Evolutionary conservation across 2,113 vertebrate species (phyloP).

Genomic region (Otus sunia): DNA sequence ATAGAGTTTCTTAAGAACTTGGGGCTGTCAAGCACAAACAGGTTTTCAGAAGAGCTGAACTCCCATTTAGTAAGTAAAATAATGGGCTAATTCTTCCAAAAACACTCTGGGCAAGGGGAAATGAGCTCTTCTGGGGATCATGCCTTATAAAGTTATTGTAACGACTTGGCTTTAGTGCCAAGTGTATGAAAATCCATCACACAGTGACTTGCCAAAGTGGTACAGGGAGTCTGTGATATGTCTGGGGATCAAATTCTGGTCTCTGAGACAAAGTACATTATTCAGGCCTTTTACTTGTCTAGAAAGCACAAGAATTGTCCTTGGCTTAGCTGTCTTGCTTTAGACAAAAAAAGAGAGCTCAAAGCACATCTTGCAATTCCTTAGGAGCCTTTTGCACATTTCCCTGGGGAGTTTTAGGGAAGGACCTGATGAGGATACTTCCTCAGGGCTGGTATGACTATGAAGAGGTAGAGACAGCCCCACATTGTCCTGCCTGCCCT

Average conservation of each 20-base stretch:
- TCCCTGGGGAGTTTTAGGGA: not conserved
- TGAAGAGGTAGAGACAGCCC: not conserved
- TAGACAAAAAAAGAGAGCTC: not conserved
- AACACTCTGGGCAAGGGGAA: not conserved
- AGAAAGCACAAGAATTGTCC: not conserved
- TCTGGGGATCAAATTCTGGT: not conserved
- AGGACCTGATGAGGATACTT: not conserved
- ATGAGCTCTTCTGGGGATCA: constrained; percentile 28
- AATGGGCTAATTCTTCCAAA: constrained; percentile 19
- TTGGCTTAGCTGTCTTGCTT: not conserved
- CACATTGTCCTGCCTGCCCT: not conserved
- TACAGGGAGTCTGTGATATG: not conserved
- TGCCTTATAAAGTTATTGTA: constrained; percentile 12
- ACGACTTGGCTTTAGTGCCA: not conserved
- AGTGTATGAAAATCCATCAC: constrained; percentile 23
- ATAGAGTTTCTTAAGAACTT: not conserved
- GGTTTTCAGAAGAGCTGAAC: constrained; percentile 1
- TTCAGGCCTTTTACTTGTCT: not conserved
- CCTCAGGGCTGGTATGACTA: not conserved
- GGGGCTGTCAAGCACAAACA: not conserved
- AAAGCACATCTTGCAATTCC: not conserved
- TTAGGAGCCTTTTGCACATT: not conserved
- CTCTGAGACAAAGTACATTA: not conserved
- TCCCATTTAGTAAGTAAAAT: constrained; percentile 9
- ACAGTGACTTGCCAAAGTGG: not conserved